Percentiles rank a stretch among this genome's conserved stretches.
These are phyloP conservation scores for Microcaecilia unicolor DNA, from an alignment of 2,797 vertebrate species.

Conservation along the genomic window DNA sequence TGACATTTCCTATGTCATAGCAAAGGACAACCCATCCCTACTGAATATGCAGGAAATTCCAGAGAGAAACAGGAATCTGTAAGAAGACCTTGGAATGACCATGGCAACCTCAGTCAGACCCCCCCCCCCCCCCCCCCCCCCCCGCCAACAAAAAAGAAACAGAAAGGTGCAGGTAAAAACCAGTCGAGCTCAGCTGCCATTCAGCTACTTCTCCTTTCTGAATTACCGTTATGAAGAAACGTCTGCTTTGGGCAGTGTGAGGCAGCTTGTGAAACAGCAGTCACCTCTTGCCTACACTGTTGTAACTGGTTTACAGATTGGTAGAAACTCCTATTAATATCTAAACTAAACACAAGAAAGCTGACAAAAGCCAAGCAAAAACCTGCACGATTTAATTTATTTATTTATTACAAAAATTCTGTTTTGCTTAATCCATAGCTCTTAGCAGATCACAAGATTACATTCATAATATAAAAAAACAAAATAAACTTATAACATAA, in stretches of 20 bases:
- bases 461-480: too few relatives aligned
- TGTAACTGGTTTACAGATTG: slow-evolving; percentile 16
- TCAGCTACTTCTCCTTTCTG: slow-evolving; percentile 18
- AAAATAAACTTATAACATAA: too few relatives aligned
- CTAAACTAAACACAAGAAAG: slow-evolving; percentile 10
- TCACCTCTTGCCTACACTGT: slow-evolving; percentile 3
- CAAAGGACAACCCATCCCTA: too few relatives aligned
- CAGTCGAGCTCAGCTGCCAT: slow-evolving; percentile 33
- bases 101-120: slow-evolving; percentile 57
- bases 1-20: too few relatives aligned
- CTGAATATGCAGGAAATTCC: slow-evolving; percentile 54
- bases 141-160: too few relatives aligned
- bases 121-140: too few relatives aligned
- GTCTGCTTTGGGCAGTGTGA: slow-evolving; percentile 8
- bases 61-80: slow-evolving; percentile 42
- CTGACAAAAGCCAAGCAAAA: too few relatives aligned
- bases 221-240: slow-evolving; percentile 19
- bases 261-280: slow-evolving; percentile 7
- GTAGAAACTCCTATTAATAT: slow-evolving; percentile 11
- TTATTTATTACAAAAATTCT: too few relatives aligned
- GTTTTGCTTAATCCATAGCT: too few relatives aligned
- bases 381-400: too few relatives aligned
- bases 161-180: slow-evolving; percentile 58
- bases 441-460: too few relatives aligned
- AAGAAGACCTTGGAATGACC: slow-evolving; percentile 46